Evolutionary conservation across 2,113 vertebrate species (phyloP).

Genomic region (Bos javanicus): DNA sequence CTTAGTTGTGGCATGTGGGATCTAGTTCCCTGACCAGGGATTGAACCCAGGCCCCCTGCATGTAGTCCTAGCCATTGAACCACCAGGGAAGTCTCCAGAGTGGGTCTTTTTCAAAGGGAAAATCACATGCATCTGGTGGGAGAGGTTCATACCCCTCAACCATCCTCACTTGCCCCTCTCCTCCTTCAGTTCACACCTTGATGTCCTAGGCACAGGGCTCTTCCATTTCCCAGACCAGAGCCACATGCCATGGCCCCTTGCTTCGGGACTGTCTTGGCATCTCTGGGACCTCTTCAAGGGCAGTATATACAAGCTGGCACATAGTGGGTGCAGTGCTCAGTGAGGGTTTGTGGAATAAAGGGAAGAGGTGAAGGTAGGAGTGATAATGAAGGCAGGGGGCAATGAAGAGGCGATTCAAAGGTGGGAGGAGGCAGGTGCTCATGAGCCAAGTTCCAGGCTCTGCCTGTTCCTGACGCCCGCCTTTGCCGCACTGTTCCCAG

Average conservation of each 20-base stretch:
- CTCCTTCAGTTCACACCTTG: background rate
- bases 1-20: background rate
- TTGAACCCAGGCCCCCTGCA: background rate
- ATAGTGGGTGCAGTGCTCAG: background rate
- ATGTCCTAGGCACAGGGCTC: background rate
- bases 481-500: constrained; percentile 59
- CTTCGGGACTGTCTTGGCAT: background rate
- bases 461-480: constrained; percentile 10
- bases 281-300: background rate
- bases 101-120: background rate
- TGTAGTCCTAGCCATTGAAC: background rate
- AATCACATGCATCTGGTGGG: background rate
- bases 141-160: background rate
- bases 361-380: background rate
- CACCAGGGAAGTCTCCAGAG: background rate
- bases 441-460: constrained; percentile 13
- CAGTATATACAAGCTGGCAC: background rate
- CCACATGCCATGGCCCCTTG: accelerated
- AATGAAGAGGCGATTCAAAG: background rate
- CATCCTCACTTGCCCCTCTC: accelerated
- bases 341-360: background rate
- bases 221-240: background rate
- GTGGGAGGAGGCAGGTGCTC: background rate
- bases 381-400: background rate
- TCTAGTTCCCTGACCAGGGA: background rate